Percentiles rank a stretch among this genome's conserved stretches.
Conservation (phyloP, 2,888 invertebrate species). For the Dryobotodes eremita region DNA sequence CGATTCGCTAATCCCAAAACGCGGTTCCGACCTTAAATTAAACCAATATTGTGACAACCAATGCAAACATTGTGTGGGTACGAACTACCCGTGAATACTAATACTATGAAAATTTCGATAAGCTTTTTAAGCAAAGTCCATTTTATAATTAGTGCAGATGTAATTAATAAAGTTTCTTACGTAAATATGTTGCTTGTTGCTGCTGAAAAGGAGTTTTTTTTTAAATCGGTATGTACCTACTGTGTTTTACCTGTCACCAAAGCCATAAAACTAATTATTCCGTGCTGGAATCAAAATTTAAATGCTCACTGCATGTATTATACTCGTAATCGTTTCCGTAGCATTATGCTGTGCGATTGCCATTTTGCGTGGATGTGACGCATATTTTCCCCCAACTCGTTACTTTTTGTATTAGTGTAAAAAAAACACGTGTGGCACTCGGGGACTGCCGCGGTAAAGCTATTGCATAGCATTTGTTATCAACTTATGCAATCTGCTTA, state of each 20-base stretch:
- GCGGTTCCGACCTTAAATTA: conserved; percentile 55
- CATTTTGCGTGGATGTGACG: too few relatives aligned
- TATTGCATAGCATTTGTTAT: too few relatives aligned
- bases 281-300: background rate
- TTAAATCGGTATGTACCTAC: background rate
- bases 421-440: too few relatives aligned
- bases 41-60: conserved; percentile 65
- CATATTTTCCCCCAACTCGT: too few relatives aligned
- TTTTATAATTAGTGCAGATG: conserved; percentile 35
- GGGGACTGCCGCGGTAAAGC: too few relatives aligned
- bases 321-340: too few relatives aligned
- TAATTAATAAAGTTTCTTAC: conserved; percentile 19
- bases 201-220: background rate
- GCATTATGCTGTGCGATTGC: too few relatives aligned
- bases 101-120: conserved; percentile 53
- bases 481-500: too few relatives aligned
- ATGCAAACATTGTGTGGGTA: conserved; percentile 55
- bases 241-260: background rate
- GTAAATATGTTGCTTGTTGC: background rate
- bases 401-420: too few relatives aligned
- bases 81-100: conserved; percentile 44
- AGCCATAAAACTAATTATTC: background rate
- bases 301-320: background rate
- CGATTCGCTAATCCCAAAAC: conserved; percentile 39
- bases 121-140: conserved; percentile 44